A percentile compares a stretch with the other conserved stretches of the same genome.
Conservation (phyloP, 1,140 invertebrate genomes). For the Leptinotarsa defecta region DNA sequence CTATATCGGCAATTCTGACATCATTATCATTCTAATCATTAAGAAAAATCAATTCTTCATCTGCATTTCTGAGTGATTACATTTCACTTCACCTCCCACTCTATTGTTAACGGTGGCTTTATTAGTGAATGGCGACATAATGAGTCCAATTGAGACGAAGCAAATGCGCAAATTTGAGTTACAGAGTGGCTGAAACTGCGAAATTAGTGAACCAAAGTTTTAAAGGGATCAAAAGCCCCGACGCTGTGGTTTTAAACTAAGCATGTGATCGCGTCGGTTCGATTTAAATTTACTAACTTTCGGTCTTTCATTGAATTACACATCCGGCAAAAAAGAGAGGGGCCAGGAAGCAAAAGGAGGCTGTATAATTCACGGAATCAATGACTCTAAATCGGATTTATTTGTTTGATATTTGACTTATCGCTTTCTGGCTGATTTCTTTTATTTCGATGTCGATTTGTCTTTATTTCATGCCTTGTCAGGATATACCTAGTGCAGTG, state of each 20-base stretch:
- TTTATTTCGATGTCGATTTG: slow-evolving; percentile 11
- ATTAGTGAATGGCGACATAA: no score
- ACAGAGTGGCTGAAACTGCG: slow-evolving; percentile 26
- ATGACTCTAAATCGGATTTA: slow-evolving; percentile 41
- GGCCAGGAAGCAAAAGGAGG: slow-evolving; percentile 11
- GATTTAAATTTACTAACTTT: slow-evolving; percentile 39
- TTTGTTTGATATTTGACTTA: slow-evolving; percentile 41
- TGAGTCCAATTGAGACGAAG: neutral
- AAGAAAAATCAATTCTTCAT: no score
- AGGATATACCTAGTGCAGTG: neutral
- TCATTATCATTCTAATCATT: no score
- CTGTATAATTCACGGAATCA: slow-evolving; percentile 28
- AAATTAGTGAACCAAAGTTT: slow-evolving; percentile 15
- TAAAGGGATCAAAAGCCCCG: slow-evolving; percentile 36
- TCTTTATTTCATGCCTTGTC: slow-evolving; percentile 14
- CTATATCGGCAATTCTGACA: no score
- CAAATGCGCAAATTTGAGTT: slow-evolving; percentile 20
- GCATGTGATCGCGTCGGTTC: slow-evolving; percentile 34
- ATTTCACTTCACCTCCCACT: no score
- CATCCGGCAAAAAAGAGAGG: slow-evolving; percentile 19
- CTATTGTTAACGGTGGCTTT: no score
- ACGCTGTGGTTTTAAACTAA: slow-evolving; percentile 31
- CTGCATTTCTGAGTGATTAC: no score
- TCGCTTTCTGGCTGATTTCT: slow-evolving; percentile 11
- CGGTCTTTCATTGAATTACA: slow-evolving; percentile 37